A percentile compares a stretch with the other conserved stretches of the same genome.
These are phyloP conservation scores for Troglohyphantes excavatus DNA, from an alignment of 2,888 invertebrate genomes.

Conservation along the genomic window DNA sequence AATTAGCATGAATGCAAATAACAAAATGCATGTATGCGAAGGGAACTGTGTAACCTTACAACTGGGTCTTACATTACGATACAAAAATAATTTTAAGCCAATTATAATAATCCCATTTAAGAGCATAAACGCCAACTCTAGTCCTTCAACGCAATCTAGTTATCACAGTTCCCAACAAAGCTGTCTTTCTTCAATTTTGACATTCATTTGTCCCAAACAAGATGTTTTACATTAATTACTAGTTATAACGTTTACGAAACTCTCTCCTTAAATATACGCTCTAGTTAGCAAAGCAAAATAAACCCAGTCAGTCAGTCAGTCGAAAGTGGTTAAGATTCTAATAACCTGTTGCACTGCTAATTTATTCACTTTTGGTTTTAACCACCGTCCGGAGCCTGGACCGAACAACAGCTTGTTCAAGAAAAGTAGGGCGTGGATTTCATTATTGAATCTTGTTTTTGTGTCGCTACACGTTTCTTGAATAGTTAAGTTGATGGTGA, in stretches of 20 bases:
- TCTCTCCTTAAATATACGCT: neutral
- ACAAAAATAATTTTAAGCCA: no score
- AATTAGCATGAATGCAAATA: no score
- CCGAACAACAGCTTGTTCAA: neutral
- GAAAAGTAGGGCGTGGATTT: conserved; percentile 20
- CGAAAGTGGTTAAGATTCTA: neutral
- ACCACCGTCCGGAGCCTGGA: no score
- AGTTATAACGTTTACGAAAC: neutral
- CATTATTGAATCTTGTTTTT: conserved; percentile 5
- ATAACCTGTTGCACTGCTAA: conserved; percentile 4
- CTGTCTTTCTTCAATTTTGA: neutral
- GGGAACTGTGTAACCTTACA: no score
- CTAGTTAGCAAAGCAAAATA: neutral
- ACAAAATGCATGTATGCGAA: no score
- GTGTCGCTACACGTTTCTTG: neutral
- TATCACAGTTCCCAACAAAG: neutral
- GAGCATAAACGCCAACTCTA: no score
- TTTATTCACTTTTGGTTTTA: conserved; percentile 10
- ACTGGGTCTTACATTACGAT: no score
- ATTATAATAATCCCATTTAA: no score
- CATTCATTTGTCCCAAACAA: neutral
- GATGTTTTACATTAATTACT: neutral
- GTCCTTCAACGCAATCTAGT: neutral
- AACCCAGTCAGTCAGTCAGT: neutral
- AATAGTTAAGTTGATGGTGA: conserved; percentile 21